A percentile compares a stretch with the other conserved stretches of the same genome.
Conservation (phyloP, 2,113 vertebrate genomes). For the Cyanoramphus novaezelandiae region DNA sequence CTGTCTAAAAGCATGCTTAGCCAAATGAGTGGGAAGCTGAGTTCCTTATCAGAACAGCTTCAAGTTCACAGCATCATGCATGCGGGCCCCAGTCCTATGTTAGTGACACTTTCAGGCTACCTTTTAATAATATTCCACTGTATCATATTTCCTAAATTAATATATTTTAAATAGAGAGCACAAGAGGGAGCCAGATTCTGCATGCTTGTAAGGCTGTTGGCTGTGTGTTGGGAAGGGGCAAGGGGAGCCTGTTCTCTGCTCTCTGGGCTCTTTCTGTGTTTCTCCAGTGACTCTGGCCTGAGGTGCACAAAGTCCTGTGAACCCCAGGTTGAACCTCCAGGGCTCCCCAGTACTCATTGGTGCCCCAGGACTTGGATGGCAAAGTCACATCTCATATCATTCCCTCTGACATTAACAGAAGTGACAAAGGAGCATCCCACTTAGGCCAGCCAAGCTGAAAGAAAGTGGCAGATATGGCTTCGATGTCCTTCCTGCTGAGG, state of each 20-base stretch:
- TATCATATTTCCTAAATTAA: neutral
- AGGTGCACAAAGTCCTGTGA: neutral
- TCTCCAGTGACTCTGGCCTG: neutral
- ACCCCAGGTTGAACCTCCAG: neutral
- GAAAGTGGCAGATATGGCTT: neutral
- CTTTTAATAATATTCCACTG: neutral
- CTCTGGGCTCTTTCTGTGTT: rapidly evolving
- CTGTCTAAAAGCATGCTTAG: neutral
- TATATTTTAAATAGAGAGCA: conserved; percentile 30
- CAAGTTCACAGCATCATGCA: rapidly evolving
- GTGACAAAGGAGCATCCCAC: neutral
- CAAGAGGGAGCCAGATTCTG: conserved; percentile 69
- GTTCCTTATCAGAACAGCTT: neutral
- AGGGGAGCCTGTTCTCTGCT: neutral
- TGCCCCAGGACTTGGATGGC: neutral
- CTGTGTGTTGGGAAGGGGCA: neutral
- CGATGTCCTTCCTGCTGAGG: neutral
- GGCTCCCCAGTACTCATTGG: neutral
- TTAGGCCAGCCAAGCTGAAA: neutral
- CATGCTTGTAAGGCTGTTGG: neutral
- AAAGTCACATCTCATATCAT: neutral
- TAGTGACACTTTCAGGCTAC: neutral
- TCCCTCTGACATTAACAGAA: neutral
- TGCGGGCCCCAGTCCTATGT: rapidly evolving
- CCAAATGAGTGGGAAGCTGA: neutral